These are phyloP conservation scores for Pogonocichla stellata DNA, from an alignment of 2,113 vertebrate genomes.

Conservation along the genomic window DNA sequence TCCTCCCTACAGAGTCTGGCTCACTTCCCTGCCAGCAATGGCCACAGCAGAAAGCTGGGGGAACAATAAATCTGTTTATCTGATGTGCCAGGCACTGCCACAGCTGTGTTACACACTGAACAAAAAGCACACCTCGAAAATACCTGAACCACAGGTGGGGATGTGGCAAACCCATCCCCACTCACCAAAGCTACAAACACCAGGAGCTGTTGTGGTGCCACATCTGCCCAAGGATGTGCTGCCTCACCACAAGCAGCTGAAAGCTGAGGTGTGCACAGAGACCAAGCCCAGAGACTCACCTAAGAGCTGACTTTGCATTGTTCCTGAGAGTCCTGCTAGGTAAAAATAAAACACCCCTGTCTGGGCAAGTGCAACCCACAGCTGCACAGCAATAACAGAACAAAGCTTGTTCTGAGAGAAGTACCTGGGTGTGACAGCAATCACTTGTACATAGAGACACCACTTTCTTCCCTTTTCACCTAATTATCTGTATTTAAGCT, in stretches of 20 bases:
- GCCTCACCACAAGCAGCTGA: neutral
- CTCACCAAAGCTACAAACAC: neutral
- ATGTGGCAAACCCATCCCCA: neutral
- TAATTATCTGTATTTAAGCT: conserved; percentile 18
- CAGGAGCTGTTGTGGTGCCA: neutral
- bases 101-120: neutral
- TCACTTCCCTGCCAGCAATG: neutral
- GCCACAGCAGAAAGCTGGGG: neutral
- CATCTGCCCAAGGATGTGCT: neutral
- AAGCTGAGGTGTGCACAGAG: neutral
- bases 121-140: neutral
- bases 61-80: neutral
- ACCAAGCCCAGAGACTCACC: neutral
- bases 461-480: neutral
- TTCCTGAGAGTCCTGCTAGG: neutral
- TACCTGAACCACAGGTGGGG: fast-evolving
- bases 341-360: neutral
- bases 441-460: neutral
- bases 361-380: neutral
- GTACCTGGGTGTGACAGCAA: neutral
- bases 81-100: neutral
- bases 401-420: neutral
- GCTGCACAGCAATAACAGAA: neutral
- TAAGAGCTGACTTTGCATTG: neutral
- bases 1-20: neutral